phyloP scores from a whole-genome alignment of 1,140 invertebrate species.

The Drosophila kikkawai region DNA sequence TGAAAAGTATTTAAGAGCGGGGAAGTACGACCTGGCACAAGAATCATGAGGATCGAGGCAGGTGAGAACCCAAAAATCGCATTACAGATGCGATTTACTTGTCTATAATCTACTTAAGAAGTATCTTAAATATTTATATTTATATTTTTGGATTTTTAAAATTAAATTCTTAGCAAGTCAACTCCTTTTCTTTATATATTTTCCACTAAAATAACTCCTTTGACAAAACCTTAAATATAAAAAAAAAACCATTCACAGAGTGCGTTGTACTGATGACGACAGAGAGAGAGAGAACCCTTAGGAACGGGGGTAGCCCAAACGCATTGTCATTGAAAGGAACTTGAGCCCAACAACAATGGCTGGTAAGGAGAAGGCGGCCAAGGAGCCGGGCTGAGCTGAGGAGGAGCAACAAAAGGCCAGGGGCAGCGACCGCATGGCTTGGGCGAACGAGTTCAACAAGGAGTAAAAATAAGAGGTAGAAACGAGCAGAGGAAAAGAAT shows the following conservation, averaged over 20 bases:
- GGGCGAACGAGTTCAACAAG: constrained; percentile 71
- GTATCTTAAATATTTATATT: too few relatives aligned
- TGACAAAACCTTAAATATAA: constrained; percentile 18
- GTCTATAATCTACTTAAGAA: too few relatives aligned
- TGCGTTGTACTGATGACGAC: constrained; percentile 51
- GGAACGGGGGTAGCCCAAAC: constrained; percentile 36
- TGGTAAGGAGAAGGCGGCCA: constrained; percentile 24
- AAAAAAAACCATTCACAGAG: constrained; percentile 31
- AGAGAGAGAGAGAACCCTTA: constrained; percentile 8
- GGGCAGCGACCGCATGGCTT: constrained; percentile 79
- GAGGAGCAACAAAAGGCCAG: constrained; percentile 57
- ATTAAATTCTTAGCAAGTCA: neutral
- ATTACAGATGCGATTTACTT: too few relatives aligned
- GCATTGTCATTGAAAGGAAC: constrained; percentile 83
- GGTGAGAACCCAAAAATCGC: too few relatives aligned
- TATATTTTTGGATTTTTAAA: neutral
- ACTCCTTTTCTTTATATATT: neutral
- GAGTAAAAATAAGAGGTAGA: constrained; percentile 17
- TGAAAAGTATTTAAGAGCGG: too few relatives aligned
- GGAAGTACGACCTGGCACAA: too few relatives aligned
- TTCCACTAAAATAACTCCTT: neutral
- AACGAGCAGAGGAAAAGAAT: neutral
- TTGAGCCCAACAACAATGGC: constrained; percentile 58
- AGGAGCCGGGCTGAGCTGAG: constrained; percentile 19
- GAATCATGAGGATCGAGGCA: too few relatives aligned